Evolutionary conservation across 1,140 invertebrate genomes (phyloP).

Genomic region (Zaprionus ghesquierei): DNA sequence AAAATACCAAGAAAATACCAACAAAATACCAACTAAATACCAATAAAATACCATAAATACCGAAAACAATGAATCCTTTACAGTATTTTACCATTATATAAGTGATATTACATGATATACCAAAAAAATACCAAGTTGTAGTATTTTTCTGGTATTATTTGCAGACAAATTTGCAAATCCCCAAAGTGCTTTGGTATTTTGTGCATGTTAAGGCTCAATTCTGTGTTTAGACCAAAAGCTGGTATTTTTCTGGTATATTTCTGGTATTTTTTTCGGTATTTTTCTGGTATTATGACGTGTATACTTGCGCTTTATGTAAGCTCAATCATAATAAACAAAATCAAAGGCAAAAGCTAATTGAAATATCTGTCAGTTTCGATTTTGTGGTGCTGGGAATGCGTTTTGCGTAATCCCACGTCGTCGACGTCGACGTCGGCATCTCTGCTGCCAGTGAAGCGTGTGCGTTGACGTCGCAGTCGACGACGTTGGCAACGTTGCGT

Average conservation of each 20-base stretch:
- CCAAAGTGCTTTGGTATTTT: too few relatives aligned
- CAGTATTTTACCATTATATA: too few relatives aligned
- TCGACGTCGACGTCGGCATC: not conserved
- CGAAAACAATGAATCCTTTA: not conserved
- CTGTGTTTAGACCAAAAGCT: not conserved
- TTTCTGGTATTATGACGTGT: not conserved
- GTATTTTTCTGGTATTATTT: not conserved
- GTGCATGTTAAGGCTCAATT: too few relatives aligned
- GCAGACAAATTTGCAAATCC: accelerated
- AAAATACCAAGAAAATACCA: not conserved
- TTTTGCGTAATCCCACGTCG: constrained; percentile 38
- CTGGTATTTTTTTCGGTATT: not conserved
- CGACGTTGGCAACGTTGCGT: constrained; percentile 33
- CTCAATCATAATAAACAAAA: constrained; percentile 29
- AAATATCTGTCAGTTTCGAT: constrained; percentile 47
- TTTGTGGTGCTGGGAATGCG: constrained; percentile 25
- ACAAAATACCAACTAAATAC: not conserved
- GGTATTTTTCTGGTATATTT: not conserved
- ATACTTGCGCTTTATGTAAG: constrained; percentile 34
- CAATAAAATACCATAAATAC: not conserved
- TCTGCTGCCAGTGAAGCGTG: constrained; percentile 49
- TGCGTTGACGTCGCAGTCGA: constrained; percentile 52
- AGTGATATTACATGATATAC: too few relatives aligned
- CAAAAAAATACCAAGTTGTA: not conserved
- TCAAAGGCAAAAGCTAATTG: constrained; percentile 62